Evolutionary conservation across 2,888 invertebrate genomes (phyloP).

Genomic region (Lymantria dispar): DNA sequence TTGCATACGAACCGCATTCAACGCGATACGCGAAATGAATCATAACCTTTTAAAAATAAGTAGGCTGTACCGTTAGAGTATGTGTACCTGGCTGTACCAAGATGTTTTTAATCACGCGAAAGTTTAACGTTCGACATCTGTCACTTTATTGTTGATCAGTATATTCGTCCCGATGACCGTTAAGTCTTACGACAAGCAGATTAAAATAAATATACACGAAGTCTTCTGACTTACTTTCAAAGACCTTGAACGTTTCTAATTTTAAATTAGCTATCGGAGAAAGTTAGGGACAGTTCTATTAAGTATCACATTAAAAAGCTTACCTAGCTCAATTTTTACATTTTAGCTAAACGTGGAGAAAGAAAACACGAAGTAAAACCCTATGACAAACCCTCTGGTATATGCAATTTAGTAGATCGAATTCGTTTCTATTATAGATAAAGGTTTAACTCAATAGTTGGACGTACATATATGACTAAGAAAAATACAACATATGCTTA

Average conservation of each 20-base stretch:
- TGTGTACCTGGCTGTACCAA: slow-evolving; percentile 17
- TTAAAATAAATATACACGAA: slow-evolving; percentile 6
- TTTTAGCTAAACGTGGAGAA: no score
- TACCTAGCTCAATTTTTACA: no score
- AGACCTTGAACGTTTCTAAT: slow-evolving; percentile 24
- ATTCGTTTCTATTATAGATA: no score
- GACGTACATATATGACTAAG: no score
- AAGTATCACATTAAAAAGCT: neutral
- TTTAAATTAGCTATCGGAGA: slow-evolving; percentile 17
- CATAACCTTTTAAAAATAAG: slow-evolving; percentile 36
- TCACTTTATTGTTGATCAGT: slow-evolving; percentile 22
- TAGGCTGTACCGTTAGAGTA: slow-evolving; percentile 46
- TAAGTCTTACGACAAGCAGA: slow-evolving; percentile 18
- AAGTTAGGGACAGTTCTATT: slow-evolving; percentile 20
- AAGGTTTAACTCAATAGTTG: no score
- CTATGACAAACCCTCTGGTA: no score
- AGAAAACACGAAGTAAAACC: no score
- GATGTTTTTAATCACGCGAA: slow-evolving; percentile 30
- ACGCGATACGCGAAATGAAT: slow-evolving; percentile 32
- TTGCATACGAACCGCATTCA: slow-evolving; percentile 21
- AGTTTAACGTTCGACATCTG: slow-evolving; percentile 35
- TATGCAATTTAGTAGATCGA: no score
- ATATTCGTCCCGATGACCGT: slow-evolving; percentile 14
- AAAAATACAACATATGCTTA: no score
- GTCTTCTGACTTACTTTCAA: slow-evolving; percentile 24